Conservation (phyloP, 2,113 vertebrate genomes). For the Saccopteryx leptura region DNA sequence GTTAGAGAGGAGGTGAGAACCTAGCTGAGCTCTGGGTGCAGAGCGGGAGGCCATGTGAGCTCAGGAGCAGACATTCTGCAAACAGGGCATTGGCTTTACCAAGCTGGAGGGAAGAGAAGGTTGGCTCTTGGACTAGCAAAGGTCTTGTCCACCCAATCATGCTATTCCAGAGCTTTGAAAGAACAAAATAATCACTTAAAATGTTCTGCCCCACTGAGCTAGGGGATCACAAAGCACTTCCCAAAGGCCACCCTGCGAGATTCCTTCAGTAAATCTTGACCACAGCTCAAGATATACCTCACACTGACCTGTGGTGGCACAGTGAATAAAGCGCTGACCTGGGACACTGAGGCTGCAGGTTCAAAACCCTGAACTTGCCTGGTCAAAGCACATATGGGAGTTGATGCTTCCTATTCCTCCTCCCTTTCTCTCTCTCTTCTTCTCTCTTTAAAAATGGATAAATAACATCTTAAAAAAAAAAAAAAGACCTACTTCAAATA, state of each 20-base stretch:
- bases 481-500: constrained; percentile 39
- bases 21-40: background rate
- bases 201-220: background rate
- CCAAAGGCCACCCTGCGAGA: background rate
- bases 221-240: background rate
- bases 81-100: background rate
- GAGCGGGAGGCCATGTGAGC: background rate
- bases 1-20: background rate
- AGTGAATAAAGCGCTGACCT: too few species aligned
- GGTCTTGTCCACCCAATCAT: background rate
- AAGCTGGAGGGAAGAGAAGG: background rate
- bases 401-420: too few species aligned
- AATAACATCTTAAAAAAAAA: too few species aligned
- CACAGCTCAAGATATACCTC: constrained; percentile 22
- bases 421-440: too few species aligned
- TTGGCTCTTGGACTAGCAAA: constrained; percentile 9
- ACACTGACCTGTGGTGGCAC: background rate
- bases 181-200: background rate
- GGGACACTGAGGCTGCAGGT: too few species aligned
- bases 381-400: too few species aligned
- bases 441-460: too few species aligned
- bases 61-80: background rate
- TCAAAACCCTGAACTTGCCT: too few species aligned
- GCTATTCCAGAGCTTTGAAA: constrained; percentile 52
- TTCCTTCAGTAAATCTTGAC: constrained; percentile 16